These are phyloP conservation scores for Drosophila gunungcola DNA, from an alignment of 1,140 invertebrate species.

Conservation along the genomic window DNA sequence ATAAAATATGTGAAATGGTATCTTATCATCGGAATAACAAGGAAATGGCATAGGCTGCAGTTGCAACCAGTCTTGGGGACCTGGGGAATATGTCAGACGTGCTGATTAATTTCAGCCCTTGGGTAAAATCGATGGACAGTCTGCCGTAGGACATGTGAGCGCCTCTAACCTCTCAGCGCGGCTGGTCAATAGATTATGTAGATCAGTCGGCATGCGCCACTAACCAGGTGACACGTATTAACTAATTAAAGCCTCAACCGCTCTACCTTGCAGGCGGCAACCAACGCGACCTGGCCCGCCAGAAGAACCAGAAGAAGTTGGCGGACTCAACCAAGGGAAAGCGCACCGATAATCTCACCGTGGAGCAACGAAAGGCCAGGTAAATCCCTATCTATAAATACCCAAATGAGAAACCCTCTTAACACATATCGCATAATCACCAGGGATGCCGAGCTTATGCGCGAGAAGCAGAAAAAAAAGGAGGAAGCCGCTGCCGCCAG, in stretches of 20 bases:
- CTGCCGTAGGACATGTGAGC: constrained; percentile 11
- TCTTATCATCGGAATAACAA: neutral
- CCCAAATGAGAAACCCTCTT: constrained; percentile 44
- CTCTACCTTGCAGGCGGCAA: constrained; percentile 89
- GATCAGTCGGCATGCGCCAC: constrained; percentile 31
- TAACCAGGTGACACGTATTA: constrained; percentile 20
- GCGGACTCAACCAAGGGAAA: constrained; percentile 88
- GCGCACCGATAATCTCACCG: constrained; percentile 89
- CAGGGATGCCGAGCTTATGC: constrained; percentile 93
- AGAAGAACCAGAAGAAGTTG: constrained; percentile 92
- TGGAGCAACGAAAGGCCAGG: constrained; percentile 92
- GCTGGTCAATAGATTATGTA: constrained; percentile 8
- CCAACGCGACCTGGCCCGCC: constrained; percentile 93
- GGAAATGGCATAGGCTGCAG: neutral
- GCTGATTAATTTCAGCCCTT: neutral
- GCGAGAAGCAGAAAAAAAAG: constrained; percentile 91
- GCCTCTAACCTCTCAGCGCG: constrained; percentile 43
- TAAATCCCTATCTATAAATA: constrained; percentile 70
- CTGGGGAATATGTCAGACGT: neutral
- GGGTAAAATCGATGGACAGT: constrained; percentile 33
- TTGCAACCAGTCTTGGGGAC: neutral
- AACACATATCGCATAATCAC: neutral
- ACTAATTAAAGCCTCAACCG: neutral
- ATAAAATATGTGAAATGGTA: neutral
- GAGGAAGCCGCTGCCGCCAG: constrained; percentile 85